Evolutionary conservation across 2,113 vertebrate genomes (phyloP), one percentile per base, ranked within the genome.

Genomic region (Rhadina sibilatrix): DNA sequence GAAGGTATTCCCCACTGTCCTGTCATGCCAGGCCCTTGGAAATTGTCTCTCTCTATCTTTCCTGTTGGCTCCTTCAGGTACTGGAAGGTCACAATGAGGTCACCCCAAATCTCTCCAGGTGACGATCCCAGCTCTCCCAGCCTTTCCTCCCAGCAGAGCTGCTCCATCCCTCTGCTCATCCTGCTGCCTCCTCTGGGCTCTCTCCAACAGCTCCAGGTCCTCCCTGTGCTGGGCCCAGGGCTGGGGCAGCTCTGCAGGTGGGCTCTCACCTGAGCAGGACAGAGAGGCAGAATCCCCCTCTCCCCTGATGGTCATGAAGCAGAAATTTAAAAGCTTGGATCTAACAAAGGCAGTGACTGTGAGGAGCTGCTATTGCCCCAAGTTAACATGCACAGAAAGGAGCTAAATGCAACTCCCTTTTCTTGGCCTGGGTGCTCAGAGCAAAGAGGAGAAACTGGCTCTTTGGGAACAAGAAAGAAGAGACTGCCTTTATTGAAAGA

Each of bases 31-130:
- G 5, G 1, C 15, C 35, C 22, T 27, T 37, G 59, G 5, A 15
- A 27, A 88, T 9, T 5, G 7, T 56, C 11, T 56, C 44, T 50
- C 10, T 47, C 49, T 24, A 30, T 35, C 6, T 40, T 18, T 35
- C 30, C 42, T 42, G 35, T 1, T 9, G 1, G 11, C 1, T 63
- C 49, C 30, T 79, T 63, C 24, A 25, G 40, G 24, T 0, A 0
- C 24, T 54, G 23, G 0, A n/a, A 70, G n/a, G 49, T 12, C n/a
- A 22, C 57, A 21, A 0, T 22, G 35, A 49, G n/a, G 0, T 40
- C 49, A 70, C 7, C 49, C 40, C 40, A 35, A 12, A 63, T 3
- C 17, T 63, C 4, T 79, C 11, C 57, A 40, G 13, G 42, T 21
- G 86, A 37, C 42, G 57, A 4, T 4, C 18, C 44, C 76, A 72